A percentile compares a stretch with the other conserved stretches of the same genome.
Conservation (phyloP, 1,140 invertebrate species). For the Pseudobourletiella spinata region DNA sequence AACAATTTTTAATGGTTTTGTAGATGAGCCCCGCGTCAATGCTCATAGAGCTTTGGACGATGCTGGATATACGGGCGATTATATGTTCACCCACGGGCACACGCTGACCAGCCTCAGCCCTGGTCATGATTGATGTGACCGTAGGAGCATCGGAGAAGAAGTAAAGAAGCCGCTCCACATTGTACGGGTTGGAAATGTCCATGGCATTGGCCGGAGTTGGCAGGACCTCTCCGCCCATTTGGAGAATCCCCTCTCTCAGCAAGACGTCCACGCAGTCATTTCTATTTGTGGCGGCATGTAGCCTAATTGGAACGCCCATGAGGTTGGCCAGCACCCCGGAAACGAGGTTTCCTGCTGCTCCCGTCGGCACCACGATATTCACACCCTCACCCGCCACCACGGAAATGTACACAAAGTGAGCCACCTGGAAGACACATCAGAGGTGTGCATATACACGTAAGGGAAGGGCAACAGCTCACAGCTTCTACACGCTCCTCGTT, state of each 20-base stretch:
- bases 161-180: constrained; percentile 43
- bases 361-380: constrained; percentile 44
- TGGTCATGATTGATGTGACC: constrained; percentile 37
- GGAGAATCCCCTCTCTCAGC: constrained; percentile 39
- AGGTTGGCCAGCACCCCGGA: constrained; percentile 41
- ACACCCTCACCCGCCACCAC: constrained; percentile 36
- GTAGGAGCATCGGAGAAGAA: constrained; percentile 35
- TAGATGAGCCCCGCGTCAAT: constrained; percentile 36
- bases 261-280: constrained; percentile 41
- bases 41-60: constrained; percentile 18
- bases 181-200: constrained; percentile 46
- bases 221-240: constrained; percentile 33
- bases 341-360: constrained; percentile 45
- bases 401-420: constrained; percentile 45
- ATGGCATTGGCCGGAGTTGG: constrained; percentile 44
- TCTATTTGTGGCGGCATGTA: constrained; percentile 42
- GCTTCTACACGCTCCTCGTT: no score
- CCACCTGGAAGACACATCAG: constrained; percentile 34
- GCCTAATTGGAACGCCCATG: constrained; percentile 44
- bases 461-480: no score
- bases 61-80: constrained; percentile 26
- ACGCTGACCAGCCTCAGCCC: constrained; percentile 36
- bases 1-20: constrained; percentile 40
- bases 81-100: constrained; percentile 37
- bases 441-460: no score